phyloP scores from a whole-genome alignment of 2,113 vertebrate genomes.

The Notothenia coriiceps region DNA sequence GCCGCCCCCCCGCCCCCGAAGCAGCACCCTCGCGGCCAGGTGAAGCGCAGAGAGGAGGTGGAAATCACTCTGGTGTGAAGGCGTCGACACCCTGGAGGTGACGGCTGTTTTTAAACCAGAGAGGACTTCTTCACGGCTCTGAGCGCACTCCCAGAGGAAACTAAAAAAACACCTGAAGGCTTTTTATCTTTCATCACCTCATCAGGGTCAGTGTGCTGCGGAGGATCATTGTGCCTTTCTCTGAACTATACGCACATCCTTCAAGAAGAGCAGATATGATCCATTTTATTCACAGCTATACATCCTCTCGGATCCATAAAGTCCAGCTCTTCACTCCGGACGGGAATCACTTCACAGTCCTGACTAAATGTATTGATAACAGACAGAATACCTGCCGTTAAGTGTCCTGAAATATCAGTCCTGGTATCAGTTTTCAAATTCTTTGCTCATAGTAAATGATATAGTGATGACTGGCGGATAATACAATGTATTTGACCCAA shows the following conservation, averaged over 20 bases:
- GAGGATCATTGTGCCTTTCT: slow-evolving; percentile 63
- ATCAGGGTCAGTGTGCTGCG: slow-evolving; percentile 23
- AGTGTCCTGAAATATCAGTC: neutral
- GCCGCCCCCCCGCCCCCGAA: slow-evolving; percentile 84
- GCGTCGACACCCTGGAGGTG: slow-evolving; percentile 27
- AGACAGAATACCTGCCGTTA: neutral
- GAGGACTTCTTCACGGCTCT: slow-evolving; percentile 8
- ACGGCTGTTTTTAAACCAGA: slow-evolving; percentile 6
- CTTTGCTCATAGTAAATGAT: neutral
- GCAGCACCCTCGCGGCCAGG: slow-evolving; percentile 84
- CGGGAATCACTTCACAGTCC: neutral
- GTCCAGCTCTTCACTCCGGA: slow-evolving; percentile 2
- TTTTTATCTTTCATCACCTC: neutral
- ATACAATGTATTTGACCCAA: too few relatives aligned
- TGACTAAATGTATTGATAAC: neutral
- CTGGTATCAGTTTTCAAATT: neutral
- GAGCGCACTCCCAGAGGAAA: slow-evolving; percentile 33
- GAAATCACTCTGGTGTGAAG: slow-evolving; percentile 84
- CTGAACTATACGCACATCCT: neutral
- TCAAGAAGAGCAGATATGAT: too few relatives aligned
- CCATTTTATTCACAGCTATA: too few relatives aligned
- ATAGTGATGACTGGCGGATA: neutral
- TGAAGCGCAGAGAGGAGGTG: slow-evolving; percentile 83
- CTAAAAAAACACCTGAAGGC: slow-evolving; percentile 18
- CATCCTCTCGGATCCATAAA: neutral